phyloP scores from a whole-genome alignment of 1,140 invertebrate genomes.

The Reticulitermes speratus region DNA sequence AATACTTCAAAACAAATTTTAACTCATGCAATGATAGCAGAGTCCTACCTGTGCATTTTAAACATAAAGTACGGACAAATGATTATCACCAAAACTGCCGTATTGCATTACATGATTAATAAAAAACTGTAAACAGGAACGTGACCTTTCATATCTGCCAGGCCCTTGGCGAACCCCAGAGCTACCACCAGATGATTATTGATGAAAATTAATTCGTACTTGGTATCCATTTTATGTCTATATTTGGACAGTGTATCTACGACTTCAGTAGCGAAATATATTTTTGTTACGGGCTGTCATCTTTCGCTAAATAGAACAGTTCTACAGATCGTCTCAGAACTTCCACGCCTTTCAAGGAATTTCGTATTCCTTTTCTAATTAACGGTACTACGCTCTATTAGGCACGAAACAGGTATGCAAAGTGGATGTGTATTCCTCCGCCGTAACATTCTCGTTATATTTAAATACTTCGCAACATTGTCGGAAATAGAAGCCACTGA shows the following conservation, averaged over 20 bases:
- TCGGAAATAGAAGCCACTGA: no score
- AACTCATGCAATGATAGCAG: not conserved
- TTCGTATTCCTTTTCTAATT: no score
- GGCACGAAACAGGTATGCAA: no score
- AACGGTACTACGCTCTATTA: no score
- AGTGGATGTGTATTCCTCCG: no score
- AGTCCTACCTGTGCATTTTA: not conserved
- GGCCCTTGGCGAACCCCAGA: constrained; percentile 14
- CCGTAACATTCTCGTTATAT: no score
- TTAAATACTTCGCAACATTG: no score
- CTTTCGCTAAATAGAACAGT: not conserved
- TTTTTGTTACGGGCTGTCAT: not conserved
- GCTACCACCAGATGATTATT: not conserved
- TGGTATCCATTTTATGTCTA: constrained; percentile 9
- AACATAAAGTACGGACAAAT: not conserved
- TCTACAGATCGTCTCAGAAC: not conserved
- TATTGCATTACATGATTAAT: not conserved
- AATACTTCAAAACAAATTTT: not conserved
- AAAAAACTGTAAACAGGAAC: constrained; percentile 10
- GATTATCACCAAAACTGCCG: not conserved
- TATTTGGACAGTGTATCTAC: not conserved
- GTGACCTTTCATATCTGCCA: not conserved
- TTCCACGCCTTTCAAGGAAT: no score
- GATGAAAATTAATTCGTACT: constrained; percentile 7
- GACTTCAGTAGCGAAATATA: not conserved